Evolutionary conservation across 2,113 vertebrate species (phyloP).

Genomic region (Cochlearius cochlearius): DNA sequence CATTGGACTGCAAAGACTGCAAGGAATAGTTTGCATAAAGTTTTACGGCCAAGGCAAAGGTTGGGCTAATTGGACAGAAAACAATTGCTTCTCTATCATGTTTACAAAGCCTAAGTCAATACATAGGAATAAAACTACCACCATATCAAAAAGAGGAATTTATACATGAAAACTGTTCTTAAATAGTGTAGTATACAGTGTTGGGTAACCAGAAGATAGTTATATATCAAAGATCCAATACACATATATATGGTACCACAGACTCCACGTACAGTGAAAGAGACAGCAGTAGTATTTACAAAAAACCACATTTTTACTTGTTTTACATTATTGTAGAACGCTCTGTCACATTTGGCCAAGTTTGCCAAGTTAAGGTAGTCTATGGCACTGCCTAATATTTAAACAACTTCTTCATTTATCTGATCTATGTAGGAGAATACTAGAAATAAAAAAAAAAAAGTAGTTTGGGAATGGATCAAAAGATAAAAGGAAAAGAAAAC

Average conservation of each 20-base stretch:
- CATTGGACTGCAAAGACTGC: conserved; percentile 38
- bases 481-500: background rate
- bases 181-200: background rate
- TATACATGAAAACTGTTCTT: background rate
- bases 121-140: conserved; percentile 18
- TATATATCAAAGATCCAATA: background rate
- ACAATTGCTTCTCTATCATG: conserved; percentile 71
- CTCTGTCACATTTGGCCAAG: background rate
- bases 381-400: background rate
- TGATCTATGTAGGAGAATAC: background rate
- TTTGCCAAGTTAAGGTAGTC: background rate
- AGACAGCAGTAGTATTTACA: background rate
- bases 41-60: conserved; percentile 65
- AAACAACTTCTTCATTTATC: background rate
- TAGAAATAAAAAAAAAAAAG: background rate
- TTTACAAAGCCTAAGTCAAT: conserved; percentile 56
- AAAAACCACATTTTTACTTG: background rate
- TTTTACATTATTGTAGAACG: background rate
- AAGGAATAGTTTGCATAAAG: conserved; percentile 70
- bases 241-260: background rate
- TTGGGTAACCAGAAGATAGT: background rate
- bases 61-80: conserved; percentile 72
- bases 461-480: background rate
- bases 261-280: background rate
- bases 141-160: conserved; percentile 39